Conservation (phyloP, 2,113 vertebrate genomes). For the Aix galericulata region DNA sequence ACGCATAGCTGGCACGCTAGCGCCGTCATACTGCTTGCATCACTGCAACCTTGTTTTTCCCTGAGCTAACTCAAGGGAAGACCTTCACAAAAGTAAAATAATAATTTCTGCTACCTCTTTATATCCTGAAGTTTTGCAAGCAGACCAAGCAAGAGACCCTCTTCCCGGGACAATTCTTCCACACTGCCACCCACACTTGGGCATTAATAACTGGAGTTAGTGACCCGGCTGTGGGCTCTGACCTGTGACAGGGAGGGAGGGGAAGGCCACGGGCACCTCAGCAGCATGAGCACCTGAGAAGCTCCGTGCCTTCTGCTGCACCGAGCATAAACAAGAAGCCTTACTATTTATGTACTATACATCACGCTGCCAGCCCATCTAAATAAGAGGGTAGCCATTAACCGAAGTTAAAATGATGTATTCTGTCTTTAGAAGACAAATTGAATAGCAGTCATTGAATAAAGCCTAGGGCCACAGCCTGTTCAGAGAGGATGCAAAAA, state of each 20-base stretch:
- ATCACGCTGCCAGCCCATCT: not conserved
- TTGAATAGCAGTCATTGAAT: not conserved
- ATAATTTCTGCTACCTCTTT: not conserved
- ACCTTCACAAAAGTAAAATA: not conserved
- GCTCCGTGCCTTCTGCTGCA: not conserved
- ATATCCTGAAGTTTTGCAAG: not conserved
- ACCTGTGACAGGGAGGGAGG: not conserved
- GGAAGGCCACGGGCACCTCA: not conserved
- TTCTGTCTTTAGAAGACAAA: not conserved
- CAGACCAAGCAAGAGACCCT: not conserved
- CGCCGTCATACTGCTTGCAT: not conserved
- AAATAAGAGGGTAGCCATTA: not conserved
- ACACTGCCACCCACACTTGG: not conserved
- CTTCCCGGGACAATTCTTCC: not conserved
- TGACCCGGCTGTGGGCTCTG: not conserved
- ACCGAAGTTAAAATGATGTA: not conserved
- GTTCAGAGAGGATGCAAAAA: constrained; percentile 11
- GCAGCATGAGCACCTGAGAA: not conserved
- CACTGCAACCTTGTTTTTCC: not conserved
- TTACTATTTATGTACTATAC: not conserved
- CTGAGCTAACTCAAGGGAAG: not conserved
- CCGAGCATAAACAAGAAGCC: not conserved
- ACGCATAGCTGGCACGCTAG: not conserved
- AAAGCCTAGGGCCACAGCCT: not conserved
- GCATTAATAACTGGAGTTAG: not conserved